Evolutionary conservation across 2,888 invertebrate genomes (phyloP).

Genomic region (Campoletis raptor): DNA sequence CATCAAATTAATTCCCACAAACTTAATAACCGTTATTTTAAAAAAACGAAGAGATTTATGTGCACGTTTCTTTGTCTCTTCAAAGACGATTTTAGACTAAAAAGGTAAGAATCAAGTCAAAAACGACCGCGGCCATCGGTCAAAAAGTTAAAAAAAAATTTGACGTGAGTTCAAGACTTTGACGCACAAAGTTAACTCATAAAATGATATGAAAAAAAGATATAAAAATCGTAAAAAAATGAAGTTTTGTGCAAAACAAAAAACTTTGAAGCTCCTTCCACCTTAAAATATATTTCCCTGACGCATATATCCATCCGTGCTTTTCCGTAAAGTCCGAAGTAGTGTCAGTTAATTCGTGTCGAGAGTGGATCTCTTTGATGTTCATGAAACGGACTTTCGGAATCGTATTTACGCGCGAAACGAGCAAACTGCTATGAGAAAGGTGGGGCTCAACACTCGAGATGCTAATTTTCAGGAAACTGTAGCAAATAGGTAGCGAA

Average conservation of each 20-base stretch:
- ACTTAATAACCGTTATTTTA: too few species aligned
- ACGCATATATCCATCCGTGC: background rate
- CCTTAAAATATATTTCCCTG: background rate
- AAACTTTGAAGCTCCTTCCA: too few species aligned
- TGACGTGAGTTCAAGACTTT: background rate
- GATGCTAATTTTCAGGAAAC: slow-evolving; percentile 72
- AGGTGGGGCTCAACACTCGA: slow-evolving; percentile 55
- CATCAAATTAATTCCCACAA: too few species aligned
- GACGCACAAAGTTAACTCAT: background rate
- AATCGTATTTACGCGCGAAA: slow-evolving; percentile 74
- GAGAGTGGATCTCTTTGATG: slow-evolving; percentile 73
- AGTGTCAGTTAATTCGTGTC: slow-evolving; percentile 71
- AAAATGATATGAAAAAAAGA: background rate
- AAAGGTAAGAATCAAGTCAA: too few species aligned
- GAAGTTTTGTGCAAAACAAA: background rate
- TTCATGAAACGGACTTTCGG: slow-evolving; percentile 73
- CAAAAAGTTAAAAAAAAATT: too few species aligned
- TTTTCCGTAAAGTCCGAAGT: slow-evolving; percentile 43
- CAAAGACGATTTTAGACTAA: too few species aligned
- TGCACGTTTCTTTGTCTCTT: too few species aligned
- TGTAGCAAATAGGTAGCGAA: background rate
- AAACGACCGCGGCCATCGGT: too few species aligned
- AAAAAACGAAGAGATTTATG: too few species aligned
- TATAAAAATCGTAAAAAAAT: background rate
- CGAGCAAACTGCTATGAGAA: slow-evolving; percentile 1